Conservation (phyloP, 2,888 invertebrate species). For the Ectropis crepuscularia region DNA sequence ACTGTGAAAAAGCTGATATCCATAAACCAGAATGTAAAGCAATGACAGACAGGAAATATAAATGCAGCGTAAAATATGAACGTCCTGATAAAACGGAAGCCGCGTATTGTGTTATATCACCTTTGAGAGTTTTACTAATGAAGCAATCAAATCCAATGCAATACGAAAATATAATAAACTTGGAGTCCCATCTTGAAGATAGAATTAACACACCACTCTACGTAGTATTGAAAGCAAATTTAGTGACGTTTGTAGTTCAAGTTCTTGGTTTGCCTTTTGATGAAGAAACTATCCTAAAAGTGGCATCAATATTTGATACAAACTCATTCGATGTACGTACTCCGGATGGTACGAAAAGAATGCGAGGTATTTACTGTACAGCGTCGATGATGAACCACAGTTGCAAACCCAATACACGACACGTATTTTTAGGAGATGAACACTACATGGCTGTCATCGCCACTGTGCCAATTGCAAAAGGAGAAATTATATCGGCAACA, state of each 20-base stretch:
- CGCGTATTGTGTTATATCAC: constrained; percentile 87
- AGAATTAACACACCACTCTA: constrained; percentile 86
- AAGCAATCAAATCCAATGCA: constrained; percentile 81
- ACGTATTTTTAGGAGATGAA: constrained; percentile 86
- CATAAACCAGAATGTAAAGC: constrained; percentile 87
- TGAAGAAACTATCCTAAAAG: constrained; percentile 85
- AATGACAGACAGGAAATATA: constrained; percentile 84
- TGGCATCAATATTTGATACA: constrained; percentile 89
- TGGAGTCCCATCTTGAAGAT: constrained; percentile 87
- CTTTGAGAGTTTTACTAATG: constrained; percentile 87
- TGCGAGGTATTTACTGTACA: constrained; percentile 87
- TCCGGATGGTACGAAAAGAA: constrained; percentile 74
- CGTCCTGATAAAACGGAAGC: constrained; percentile 79
- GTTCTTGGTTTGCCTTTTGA: constrained; percentile 83
- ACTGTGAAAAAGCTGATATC: constrained; percentile 82
- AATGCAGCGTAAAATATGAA: constrained; percentile 82
- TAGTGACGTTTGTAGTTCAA: constrained; percentile 86
- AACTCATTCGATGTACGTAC: constrained; percentile 89
- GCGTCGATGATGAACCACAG: constrained; percentile 89
- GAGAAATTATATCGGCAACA: constrained; percentile 87
- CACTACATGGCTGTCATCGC: constrained; percentile 87
- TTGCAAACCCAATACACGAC: constrained; percentile 89
- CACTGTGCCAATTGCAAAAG: constrained; percentile 87
- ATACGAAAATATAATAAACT: constrained; percentile 79
- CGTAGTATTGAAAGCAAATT: constrained; percentile 83